These are phyloP conservation scores for Orientallactaga sibirica DNA, from an alignment of 2,797 vertebrate genomes.

Conservation along the genomic window DNA sequence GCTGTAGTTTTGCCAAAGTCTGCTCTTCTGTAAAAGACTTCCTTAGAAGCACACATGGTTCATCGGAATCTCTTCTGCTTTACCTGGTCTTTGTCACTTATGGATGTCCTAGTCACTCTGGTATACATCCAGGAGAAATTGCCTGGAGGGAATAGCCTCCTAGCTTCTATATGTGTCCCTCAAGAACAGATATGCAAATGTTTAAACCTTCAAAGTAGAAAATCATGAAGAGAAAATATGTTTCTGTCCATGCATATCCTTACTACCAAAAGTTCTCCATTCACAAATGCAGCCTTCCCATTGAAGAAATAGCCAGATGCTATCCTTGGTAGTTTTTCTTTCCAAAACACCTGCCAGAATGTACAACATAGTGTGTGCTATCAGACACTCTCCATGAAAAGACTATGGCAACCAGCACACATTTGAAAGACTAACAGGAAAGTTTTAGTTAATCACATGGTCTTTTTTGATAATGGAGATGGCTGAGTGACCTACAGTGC, in stretches of 20 bases:
- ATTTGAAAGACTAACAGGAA: neutral
- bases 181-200: neutral
- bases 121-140: neutral
- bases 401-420: neutral
- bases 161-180: neutral
- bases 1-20: neutral
- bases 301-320: neutral
- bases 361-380: neutral
- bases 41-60: neutral
- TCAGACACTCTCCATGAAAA: neutral
- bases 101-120: neutral
- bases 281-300: neutral
- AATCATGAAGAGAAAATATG: constrained; percentile 7
- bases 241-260: neutral
- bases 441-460: neutral
- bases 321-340: neutral
- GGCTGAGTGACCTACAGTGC: neutral
- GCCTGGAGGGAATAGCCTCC: neutral
- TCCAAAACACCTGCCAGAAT: neutral
- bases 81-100: neutral
- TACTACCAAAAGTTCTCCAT: neutral
- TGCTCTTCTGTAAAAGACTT: neutral
- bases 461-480: neutral
- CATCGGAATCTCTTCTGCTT: neutral
- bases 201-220: neutral